These are phyloP conservation scores for Pteromalus puparum DNA, from an alignment of 1,140 invertebrate genomes.

Conservation along the genomic window DNA sequence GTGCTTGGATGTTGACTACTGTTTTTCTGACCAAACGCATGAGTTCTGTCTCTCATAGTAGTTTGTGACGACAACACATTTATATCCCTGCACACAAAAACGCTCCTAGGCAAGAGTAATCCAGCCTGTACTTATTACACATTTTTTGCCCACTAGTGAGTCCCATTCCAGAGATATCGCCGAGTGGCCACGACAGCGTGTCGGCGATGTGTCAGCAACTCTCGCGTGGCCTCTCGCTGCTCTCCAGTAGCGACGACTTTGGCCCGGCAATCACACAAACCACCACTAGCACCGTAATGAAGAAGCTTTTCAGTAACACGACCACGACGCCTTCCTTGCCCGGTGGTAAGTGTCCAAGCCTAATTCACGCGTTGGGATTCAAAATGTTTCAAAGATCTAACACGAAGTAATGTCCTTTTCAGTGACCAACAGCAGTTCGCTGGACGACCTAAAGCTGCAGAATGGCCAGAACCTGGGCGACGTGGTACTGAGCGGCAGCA, in stretches of 20 bases:
- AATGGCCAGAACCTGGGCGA: constrained; percentile 60
- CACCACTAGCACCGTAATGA: constrained; percentile 63
- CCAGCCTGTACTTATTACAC: constrained; percentile 18
- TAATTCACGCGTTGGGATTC: neutral
- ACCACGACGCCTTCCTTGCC: constrained; percentile 57
- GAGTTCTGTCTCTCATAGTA: constrained; percentile 25
- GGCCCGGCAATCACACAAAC: constrained; percentile 71
- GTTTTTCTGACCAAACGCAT: constrained; percentile 17
- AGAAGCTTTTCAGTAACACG: constrained; percentile 62
- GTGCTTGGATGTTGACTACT: constrained; percentile 13
- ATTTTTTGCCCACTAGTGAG: constrained; percentile 76
- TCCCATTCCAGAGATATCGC: constrained; percentile 88
- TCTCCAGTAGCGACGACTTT: constrained; percentile 82
- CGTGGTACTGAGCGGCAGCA: constrained; percentile 39
- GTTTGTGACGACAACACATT: neutral
- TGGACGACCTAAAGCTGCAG: constrained; percentile 70
- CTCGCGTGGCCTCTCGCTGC: constrained; percentile 86
- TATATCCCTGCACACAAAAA: neutral
- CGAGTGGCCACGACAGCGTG: constrained; percentile 83
- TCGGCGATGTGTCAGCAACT: constrained; percentile 93
- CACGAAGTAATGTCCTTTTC: constrained; percentile 42
- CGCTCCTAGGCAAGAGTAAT: neutral
- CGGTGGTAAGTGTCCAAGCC: neutral
- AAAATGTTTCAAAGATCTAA: constrained; percentile 15
- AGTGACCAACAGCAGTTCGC: constrained; percentile 69